Conservation (phyloP, 2,113 vertebrate genomes). For the Probosciger aterrimus region DNA sequence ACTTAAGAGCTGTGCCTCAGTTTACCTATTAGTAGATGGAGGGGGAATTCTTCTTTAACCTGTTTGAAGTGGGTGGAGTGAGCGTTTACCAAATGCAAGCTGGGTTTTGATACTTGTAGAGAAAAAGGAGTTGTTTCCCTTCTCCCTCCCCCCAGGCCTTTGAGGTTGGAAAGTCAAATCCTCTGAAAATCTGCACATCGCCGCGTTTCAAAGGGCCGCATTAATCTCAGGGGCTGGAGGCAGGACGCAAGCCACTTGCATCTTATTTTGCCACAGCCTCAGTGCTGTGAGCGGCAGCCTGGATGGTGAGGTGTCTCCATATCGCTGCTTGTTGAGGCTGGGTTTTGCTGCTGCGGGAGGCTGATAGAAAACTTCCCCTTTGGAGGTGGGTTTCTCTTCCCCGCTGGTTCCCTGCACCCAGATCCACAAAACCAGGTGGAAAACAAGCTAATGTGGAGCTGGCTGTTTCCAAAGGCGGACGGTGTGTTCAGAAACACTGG, state of each 20-base stretch:
- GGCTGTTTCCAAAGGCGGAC: background rate
- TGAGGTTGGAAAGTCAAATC: slow-evolving; percentile 47
- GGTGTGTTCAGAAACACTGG: background rate
- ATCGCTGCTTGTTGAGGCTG: background rate
- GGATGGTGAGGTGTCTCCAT: background rate
- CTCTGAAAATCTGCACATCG: background rate
- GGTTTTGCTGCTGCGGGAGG: background rate
- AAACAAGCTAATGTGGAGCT: background rate
- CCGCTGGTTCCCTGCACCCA: background rate
- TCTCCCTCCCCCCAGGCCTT: background rate
- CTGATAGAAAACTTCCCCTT: background rate
- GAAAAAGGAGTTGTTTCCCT: background rate
- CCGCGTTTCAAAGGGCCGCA: background rate
- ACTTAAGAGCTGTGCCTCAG: background rate
- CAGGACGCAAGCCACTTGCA: background rate
- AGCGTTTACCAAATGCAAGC: background rate
- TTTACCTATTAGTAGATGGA: background rate
- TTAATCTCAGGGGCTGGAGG: slow-evolving; percentile 24
- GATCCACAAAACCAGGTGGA: background rate
- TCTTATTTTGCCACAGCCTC: background rate
- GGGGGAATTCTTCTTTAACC: background rate
- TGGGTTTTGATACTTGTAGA: background rate
- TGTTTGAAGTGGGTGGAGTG: background rate
- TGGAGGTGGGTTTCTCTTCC: background rate
- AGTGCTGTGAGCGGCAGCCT: background rate